Base-by-base conservation (phyloP, 2,113 vertebrate genomes). In the Pomatostomus ruficeps region DNA sequence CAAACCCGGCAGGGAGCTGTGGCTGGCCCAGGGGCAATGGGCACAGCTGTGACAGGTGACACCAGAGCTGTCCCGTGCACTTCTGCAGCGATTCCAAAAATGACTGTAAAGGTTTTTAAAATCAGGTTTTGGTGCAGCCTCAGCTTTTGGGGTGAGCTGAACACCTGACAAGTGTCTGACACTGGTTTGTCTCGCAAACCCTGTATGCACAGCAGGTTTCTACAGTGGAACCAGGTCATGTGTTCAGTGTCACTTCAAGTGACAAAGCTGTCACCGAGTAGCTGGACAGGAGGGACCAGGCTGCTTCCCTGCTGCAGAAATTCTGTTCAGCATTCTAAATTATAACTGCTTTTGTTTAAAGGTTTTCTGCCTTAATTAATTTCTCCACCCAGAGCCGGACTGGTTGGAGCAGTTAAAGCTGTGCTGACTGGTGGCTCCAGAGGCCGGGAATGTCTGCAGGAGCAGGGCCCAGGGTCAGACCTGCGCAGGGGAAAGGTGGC, bases 201-300 rank as follows among this genome's bases (percentile, higher is more conserved):
- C 15, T 14, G 0, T 4, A 3, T 4, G 28, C 24, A 52, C 33
- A 55, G 40, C 59, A 46, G 3, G 6, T 35, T 71, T 38, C 35
- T 23, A 6, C 43, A 59, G 2, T 33, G 23, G 48, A 8, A 49
- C 26, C 28, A 12, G 9, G 22, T 38, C 4, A 1, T 2, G 0
- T 2, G 4, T 7, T 61, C 11, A 10, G 20, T 15, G 48, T 16
- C 6, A 5, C 24, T 25, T n/a, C 0, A 6, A 18, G 19, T 25
- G 49, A 10, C 62, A 43, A 9, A 59, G 7, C 14, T 31, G 31
- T 24, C 46, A 5, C 28, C 0, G 0, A 35, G 14, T 5, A 78
- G 35, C 65, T 38, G 72, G 81, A 13, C 61, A 36, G 71, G 63
- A 61, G 22, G 1, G 1, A 31, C 16, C 26, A 12, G 45, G 58